Evolutionary conservation across 2,797 vertebrate genomes (phyloP).

Genomic region (Acipenser oxyrinchus): DNA sequence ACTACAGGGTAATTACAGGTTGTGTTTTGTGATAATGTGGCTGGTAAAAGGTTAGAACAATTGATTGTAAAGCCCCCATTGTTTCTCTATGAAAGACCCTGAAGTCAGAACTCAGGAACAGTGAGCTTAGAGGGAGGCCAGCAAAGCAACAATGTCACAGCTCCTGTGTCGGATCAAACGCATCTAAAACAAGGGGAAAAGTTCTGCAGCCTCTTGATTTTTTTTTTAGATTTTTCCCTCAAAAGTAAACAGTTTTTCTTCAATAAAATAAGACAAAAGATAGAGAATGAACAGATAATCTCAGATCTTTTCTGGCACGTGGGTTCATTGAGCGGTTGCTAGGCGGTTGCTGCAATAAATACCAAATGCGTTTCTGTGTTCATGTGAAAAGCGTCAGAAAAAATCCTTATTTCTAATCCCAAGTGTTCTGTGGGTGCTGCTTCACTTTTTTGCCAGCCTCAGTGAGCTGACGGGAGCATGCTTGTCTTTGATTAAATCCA

Average conservation of each 20-base stretch:
- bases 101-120: too few relatives aligned
- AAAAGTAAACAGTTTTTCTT: conserved; percentile 28
- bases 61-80: too few relatives aligned
- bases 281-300: conserved; percentile 8
- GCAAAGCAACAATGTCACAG: conserved; percentile 22
- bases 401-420: conserved; percentile 26
- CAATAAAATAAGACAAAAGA: conserved; percentile 5
- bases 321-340: conserved; percentile 11
- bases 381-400: conserved; percentile 24
- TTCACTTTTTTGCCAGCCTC: conserved; percentile 25
- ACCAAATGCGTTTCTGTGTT: neutral
- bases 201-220: conserved; percentile 17
- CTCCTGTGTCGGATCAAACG: conserved; percentile 34
- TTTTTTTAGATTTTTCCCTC: conserved; percentile 36
- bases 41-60: too few relatives aligned
- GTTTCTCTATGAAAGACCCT: too few relatives aligned
- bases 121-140: too few relatives aligned
- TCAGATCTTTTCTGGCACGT: conserved; percentile 7
- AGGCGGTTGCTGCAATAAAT: neutral
- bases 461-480: conserved; percentile 18
- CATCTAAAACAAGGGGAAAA: neutral
- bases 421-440: conserved; percentile 5
- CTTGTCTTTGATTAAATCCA: conserved; percentile 46
- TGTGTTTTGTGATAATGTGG: too few relatives aligned
- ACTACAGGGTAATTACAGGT: too few relatives aligned